Evolutionary conservation across 2,888 invertebrate genomes (phyloP).

Genomic region (Melanotus villosus): DNA sequence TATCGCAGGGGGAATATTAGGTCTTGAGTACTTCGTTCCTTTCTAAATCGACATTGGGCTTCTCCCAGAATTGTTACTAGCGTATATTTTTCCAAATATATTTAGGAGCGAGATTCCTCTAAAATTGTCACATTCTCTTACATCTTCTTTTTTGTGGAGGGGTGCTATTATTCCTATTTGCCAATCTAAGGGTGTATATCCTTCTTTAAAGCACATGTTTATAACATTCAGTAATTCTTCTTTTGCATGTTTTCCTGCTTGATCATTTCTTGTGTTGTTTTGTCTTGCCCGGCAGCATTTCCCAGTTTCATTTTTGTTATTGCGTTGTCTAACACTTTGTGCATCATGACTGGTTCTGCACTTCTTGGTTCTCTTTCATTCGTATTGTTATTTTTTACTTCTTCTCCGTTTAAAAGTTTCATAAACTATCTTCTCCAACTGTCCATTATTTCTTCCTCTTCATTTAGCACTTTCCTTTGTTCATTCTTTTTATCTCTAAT

Average conservation of each 20-base stretch:
- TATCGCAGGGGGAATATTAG: not conserved
- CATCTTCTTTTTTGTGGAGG: not conserved
- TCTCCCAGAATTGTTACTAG: not conserved
- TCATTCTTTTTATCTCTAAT: not conserved
- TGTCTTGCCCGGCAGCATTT: not conserved
- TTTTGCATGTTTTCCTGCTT: not conserved
- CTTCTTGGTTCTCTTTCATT: not conserved
- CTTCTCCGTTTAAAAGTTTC: not conserved
- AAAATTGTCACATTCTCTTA: not conserved
- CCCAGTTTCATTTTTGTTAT: not conserved
- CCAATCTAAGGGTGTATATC: not conserved
- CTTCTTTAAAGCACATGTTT: not conserved
- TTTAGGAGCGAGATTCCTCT: not conserved
- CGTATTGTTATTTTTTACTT: not conserved
- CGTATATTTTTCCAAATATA: not conserved
- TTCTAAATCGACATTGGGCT: not conserved
- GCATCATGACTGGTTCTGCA: not conserved
- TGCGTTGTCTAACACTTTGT: not conserved
- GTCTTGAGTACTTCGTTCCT: conserved; percentile 5
- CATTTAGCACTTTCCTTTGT: conserved; percentile 5
- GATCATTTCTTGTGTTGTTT: conserved; percentile 8
- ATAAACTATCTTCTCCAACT: not conserved
- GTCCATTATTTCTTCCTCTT: not conserved
- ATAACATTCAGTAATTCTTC: not conserved
- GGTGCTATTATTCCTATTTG: not conserved